Conservation (phyloP, 2,888 invertebrate genomes). For the Crossocerus cetratus region DNA sequence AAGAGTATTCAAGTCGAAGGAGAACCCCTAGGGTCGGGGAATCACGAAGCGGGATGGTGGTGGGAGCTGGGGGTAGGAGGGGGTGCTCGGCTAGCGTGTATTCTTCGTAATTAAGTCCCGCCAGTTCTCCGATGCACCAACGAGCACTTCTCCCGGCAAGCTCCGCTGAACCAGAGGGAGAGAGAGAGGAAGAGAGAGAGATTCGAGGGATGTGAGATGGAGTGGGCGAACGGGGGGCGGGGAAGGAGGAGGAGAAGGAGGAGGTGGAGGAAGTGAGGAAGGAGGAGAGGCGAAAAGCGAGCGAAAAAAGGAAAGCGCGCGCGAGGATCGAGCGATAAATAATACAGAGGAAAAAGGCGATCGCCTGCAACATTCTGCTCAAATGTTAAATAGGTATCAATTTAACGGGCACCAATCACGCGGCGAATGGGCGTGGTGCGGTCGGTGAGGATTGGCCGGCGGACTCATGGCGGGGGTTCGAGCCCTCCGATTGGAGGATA, state of each 20-base stretch:
- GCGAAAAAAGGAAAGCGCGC: conserved; percentile 55
- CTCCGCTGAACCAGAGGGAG: conserved; percentile 16
- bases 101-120: conserved; percentile 75
- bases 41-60: conserved; percentile 7
- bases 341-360: conserved; percentile 73
- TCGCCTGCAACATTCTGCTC: conserved; percentile 75
- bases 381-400: conserved; percentile 77
- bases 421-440: conserved; percentile 51
- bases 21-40: conserved; percentile 3
- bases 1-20: neutral
- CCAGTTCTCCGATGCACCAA: conserved; percentile 63
- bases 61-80: conserved; percentile 14
- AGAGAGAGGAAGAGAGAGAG: conserved; percentile 41
- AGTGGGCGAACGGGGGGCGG: conserved; percentile 38
- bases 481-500: conserved; percentile 28
- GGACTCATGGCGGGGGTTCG: conserved; percentile 41
- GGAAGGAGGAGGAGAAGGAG: conserved; percentile 24
- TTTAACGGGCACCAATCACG: conserved; percentile 63
- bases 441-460: conserved; percentile 37
- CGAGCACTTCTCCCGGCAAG: conserved; percentile 40
- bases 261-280: conserved; percentile 28
- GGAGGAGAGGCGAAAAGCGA: conserved; percentile 7
- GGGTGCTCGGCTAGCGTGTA: conserved; percentile 51
- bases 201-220: conserved; percentile 53
- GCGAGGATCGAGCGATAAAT: conserved; percentile 69